Percentiles rank a stretch among this genome's conserved stretches.
These are phyloP conservation scores for Gracilinanus agilis DNA, from an alignment of 2,113 vertebrate species.

Conservation along the genomic window DNA sequence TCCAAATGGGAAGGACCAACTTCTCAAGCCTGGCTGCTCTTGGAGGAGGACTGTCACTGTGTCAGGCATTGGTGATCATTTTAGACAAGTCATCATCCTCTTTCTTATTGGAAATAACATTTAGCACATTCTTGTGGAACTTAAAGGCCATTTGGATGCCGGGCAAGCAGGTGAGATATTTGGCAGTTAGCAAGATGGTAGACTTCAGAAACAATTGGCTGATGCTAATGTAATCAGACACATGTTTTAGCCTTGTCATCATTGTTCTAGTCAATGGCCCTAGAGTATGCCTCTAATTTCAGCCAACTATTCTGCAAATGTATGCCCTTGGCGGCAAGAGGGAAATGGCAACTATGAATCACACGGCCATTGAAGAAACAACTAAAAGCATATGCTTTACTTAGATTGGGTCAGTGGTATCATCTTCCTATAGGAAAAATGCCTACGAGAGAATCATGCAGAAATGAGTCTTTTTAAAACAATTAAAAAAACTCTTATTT, in stretches of 20 bases:
- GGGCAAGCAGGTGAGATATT: background rate
- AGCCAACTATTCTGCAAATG: background rate
- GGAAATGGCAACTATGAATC: background rate
- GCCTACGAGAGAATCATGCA: background rate
- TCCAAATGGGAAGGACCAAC: background rate
- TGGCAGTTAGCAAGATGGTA: background rate
- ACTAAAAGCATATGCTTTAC: background rate
- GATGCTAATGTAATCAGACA: background rate
- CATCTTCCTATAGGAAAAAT: background rate
- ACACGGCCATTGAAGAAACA: background rate
- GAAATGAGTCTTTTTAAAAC: background rate
- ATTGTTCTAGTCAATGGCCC: background rate
- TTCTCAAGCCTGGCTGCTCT: background rate
- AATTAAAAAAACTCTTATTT: background rate
- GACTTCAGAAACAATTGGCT: background rate
- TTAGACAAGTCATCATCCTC: background rate
- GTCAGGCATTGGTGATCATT: background rate
- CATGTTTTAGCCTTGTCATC: background rate
- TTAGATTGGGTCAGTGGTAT: background rate
- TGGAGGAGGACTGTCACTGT: background rate
- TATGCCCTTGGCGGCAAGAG: background rate
- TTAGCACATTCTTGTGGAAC: background rate
- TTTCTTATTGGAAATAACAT: background rate
- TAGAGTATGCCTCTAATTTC: background rate
- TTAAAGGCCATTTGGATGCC: background rate